These are phyloP conservation scores for Nycticryphes semicollaris DNA, from an alignment of 2,113 vertebrate species.

Conservation along the genomic window DNA sequence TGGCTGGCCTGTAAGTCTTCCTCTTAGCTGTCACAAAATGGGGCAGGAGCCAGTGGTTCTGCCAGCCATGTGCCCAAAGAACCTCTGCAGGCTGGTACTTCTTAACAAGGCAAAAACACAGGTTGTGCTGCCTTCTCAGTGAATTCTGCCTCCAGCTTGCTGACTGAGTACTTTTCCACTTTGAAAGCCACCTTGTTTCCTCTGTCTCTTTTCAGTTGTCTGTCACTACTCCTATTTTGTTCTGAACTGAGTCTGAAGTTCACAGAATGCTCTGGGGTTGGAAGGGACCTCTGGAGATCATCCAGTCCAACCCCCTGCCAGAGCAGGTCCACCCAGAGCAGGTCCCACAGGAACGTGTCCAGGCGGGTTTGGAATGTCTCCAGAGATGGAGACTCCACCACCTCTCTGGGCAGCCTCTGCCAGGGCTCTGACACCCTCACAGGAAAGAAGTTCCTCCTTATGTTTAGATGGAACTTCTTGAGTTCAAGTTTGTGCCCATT, in stretches of 20 bases:
- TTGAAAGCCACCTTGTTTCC: neutral
- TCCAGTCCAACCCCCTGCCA: too few relatives aligned
- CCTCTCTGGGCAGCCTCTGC: too few relatives aligned
- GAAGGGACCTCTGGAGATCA: too few relatives aligned
- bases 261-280: too few relatives aligned
- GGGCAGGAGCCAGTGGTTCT: neutral
- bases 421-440: too few relatives aligned
- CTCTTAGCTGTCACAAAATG: neutral
- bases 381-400: too few relatives aligned
- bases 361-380: too few relatives aligned
- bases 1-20: neutral
- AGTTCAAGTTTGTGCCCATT: too few relatives aligned
- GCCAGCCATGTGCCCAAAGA: rapidly evolving
- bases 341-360: too few relatives aligned
- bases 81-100: neutral
- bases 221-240: neutral
- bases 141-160: neutral
- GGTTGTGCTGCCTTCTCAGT: neutral
- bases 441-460: too few relatives aligned
- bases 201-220: neutral
- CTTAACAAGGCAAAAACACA: neutral
- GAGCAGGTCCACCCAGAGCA: too few relatives aligned
- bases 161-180: neutral
- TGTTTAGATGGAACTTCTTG: too few relatives aligned
- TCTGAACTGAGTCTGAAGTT: neutral